These are phyloP conservation scores for Python bivittatus DNA, from an alignment of 2,113 vertebrate genomes.

Conservation along the genomic window DNA sequence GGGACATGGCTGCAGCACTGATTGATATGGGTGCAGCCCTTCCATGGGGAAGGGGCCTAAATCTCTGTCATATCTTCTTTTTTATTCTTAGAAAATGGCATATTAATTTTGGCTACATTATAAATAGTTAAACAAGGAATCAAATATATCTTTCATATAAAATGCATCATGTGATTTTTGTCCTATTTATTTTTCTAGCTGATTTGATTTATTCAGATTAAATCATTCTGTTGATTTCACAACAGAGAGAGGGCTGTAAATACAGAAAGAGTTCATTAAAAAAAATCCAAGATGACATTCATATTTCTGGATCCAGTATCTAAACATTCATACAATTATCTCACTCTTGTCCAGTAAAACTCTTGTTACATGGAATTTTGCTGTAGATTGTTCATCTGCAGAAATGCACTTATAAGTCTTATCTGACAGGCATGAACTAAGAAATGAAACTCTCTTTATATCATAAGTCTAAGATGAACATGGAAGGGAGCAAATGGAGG, in stretches of 20 bases:
- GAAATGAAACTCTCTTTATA: neutral
- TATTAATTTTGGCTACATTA: neutral
- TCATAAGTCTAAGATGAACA: neutral
- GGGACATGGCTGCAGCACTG: neutral
- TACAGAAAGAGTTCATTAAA: neutral
- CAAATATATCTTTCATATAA: neutral
- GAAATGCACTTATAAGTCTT: constrained; percentile 34
- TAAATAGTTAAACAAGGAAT: neutral
- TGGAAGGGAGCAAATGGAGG: neutral
- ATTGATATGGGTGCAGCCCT: neutral
- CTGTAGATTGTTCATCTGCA: constrained; percentile 37
- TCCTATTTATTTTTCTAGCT: neutral
- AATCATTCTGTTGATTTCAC: constrained; percentile 27
- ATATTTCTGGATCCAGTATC: constrained; percentile 42
- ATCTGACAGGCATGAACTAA: neutral
- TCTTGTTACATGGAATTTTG: constrained; percentile 35
- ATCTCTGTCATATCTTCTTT: neutral
- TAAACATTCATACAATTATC: constrained; percentile 50
- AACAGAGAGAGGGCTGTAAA: neutral
- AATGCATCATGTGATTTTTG: neutral
- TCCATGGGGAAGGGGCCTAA: neutral
- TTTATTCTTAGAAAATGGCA: neutral
- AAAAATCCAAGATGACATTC: constrained; percentile 39
- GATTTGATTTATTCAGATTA: neutral
- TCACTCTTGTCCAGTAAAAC: constrained; percentile 45